A percentile compares a stretch with the other conserved stretches of the same genome.
These are phyloP conservation scores for Odontomyia ornata DNA, from an alignment of 2,888 invertebrate species.

Conservation along the genomic window DNA sequence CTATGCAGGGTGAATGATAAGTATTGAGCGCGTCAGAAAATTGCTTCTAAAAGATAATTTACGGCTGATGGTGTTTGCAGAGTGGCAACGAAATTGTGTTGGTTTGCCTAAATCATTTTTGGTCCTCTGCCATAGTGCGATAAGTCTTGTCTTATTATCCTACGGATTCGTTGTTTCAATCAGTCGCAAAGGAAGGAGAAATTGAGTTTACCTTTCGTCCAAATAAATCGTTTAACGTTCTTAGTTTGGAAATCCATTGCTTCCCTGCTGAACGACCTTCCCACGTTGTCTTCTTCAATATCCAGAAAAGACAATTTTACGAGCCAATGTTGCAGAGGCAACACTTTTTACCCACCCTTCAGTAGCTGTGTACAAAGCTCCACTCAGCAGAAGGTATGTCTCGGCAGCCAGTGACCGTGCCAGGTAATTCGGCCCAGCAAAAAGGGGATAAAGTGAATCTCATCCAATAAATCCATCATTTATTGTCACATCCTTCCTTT, in stretches of 20 bases:
- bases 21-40: not conserved
- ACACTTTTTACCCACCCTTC: not conserved
- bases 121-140: too few species aligned
- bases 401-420: not conserved
- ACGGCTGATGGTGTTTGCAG: too few species aligned
- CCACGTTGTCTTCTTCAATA: too few species aligned
- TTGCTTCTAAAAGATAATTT: not conserved
- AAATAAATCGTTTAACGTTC: too few species aligned
- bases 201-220: too few species aligned
- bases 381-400: not conserved
- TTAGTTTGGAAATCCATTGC: too few species aligned
- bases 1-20: too few species aligned
- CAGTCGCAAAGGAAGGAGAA: too few species aligned
- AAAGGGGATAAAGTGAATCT: slow-evolving; percentile 42
- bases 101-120: too few species aligned
- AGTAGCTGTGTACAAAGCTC: not conserved
- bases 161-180: too few species aligned
- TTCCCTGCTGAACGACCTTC: not conserved
- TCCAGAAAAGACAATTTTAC: not conserved
- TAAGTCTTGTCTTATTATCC: too few species aligned
- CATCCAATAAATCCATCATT: slow-evolving; percentile 48
- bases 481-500: slow-evolving; percentile 43
- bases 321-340: not conserved
- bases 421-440: not conserved
- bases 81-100: not conserved